These are phyloP conservation scores for Andrena cerasifolii DNA, from an alignment of 1,140 invertebrate species.

Conservation along the genomic window DNA sequence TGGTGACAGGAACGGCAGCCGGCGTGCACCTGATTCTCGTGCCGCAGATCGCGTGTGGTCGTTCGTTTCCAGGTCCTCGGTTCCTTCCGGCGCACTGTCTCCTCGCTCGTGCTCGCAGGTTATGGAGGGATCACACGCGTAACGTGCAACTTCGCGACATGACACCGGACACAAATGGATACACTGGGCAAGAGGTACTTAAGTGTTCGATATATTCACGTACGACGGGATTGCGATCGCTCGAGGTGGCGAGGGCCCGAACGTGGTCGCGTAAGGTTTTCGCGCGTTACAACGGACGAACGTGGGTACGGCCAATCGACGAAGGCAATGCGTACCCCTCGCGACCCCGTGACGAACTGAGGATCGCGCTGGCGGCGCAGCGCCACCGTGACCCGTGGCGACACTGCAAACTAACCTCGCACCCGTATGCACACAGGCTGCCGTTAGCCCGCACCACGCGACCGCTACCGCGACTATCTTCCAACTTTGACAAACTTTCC, in stretches of 20 bases:
- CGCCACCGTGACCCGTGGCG: constrained; percentile 81
- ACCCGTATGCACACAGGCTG: constrained; percentile 49
- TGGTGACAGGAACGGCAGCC: constrained; percentile 26
- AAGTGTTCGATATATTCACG: neutral
- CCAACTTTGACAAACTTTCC: constrained; percentile 25
- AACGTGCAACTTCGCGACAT: constrained; percentile 17
- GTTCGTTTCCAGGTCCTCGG: neutral
- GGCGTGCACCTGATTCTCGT: constrained; percentile 15
- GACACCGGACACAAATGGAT: constrained; percentile 34
- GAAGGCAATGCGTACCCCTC: constrained; percentile 72
- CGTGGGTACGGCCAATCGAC: constrained; percentile 55
- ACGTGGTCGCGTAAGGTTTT: constrained; percentile 43
- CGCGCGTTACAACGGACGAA: constrained; percentile 50
- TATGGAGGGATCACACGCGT: constrained; percentile 25
- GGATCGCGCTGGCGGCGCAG: constrained; percentile 72
- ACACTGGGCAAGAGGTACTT: neutral
- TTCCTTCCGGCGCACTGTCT: neutral
- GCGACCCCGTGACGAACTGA: constrained; percentile 81
- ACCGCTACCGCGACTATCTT: constrained; percentile 18
- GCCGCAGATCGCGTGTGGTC: constrained; percentile 26
- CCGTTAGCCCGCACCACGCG: constrained; percentile 45
- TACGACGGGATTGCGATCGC: neutral
- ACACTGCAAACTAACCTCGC: constrained; percentile 74
- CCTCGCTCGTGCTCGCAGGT: neutral
- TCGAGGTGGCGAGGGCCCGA: neutral